phyloP scores from a whole-genome alignment of 2,888 invertebrate species.

The Drosophila lutescens region DNA sequence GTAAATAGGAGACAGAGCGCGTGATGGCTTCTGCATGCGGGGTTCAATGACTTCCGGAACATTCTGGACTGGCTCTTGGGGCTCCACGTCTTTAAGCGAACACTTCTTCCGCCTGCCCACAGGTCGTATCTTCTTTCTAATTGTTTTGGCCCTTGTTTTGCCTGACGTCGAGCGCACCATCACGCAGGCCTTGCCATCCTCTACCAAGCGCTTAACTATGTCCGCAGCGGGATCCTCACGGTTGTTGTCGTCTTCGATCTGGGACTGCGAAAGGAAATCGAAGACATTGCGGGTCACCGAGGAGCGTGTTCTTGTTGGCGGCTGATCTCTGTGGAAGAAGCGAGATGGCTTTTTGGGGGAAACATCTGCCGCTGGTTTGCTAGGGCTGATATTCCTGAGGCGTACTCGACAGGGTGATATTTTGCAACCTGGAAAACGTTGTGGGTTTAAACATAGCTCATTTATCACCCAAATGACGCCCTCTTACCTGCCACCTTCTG shows the following conservation, averaged over 20 bases:
- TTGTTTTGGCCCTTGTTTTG: constrained; percentile 45
- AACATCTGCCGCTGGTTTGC: background rate
- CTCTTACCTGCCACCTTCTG: constrained; percentile 17
- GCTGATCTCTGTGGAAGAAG: constrained; percentile 62
- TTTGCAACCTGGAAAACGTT: background rate
- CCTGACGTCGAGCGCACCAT: constrained; percentile 85
- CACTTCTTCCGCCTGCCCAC: constrained; percentile 58
- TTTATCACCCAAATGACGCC: too few species aligned
- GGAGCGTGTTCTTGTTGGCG: constrained; percentile 43
- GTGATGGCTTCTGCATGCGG: background rate
- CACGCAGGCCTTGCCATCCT: constrained; percentile 86
- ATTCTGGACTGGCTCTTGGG: background rate
- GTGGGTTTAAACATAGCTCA: rapidly evolving
- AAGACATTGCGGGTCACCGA: constrained; percentile 68
- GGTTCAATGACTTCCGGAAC: background rate
- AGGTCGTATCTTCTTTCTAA: constrained; percentile 41
- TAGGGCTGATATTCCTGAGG: background rate
- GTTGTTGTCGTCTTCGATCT: constrained; percentile 70
- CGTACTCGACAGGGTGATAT: constrained; percentile 7
- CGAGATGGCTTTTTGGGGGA: constrained; percentile 16
- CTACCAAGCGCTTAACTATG: constrained; percentile 82
- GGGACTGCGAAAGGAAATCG: constrained; percentile 80
- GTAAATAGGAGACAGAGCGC: constrained; percentile 51
- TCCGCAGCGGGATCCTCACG: constrained; percentile 76
- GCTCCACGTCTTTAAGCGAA: constrained; percentile 32